Evolutionary conservation across 2,113 vertebrate genomes (phyloP), one percentile per base, ranked within the genome.

Genomic region (Ochotona curzoniae): DNA sequence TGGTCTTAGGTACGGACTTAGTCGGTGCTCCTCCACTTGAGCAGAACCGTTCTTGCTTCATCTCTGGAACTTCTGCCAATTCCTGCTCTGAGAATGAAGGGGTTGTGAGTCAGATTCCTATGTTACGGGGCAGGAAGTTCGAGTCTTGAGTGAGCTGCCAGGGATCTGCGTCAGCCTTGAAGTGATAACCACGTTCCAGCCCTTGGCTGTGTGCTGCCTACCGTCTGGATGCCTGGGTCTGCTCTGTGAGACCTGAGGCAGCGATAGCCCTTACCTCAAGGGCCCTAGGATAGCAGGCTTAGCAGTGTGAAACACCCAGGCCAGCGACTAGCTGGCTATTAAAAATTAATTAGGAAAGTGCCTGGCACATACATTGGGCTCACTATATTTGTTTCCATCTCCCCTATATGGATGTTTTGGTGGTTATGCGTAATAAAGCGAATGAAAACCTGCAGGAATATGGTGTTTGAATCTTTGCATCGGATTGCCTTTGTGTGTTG

Each of bases 371-470:
- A 32, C 26, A 6, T 79, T 26, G 49, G 44, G 32, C 51, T 94
- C 21, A 76, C 0, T 69, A 15, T 32, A 8, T 26, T 91, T 64
- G n/a, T 67, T 75, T 96, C 54, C 78, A 81, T 79, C 38, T 61
- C 32, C 79, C 30, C 44, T 73, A 4, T 87, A 17, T 47, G 83
- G 63, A 73, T 66, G 23, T 66, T 60, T 89, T 93, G 84, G 84
- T 57, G 15, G 66, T 64, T 57, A 90, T 83, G 38, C 66, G 54
- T 60, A 71, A 67, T 63, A 64, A 74, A 93, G 95, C 60, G 35
- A 69, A 80, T 94, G 93, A n/a, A 81, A 93, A 78, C 17, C 25
- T 23, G 25, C 32, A 35, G 44, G 69, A 78, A 80, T 79, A 54
- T 30, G 63, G 44, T 30, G 8, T 87, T 89, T 90, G 89, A 38